Evolutionary conservation across 2,113 vertebrate genomes (phyloP).

Genomic region (Perccottus glenii): DNA sequence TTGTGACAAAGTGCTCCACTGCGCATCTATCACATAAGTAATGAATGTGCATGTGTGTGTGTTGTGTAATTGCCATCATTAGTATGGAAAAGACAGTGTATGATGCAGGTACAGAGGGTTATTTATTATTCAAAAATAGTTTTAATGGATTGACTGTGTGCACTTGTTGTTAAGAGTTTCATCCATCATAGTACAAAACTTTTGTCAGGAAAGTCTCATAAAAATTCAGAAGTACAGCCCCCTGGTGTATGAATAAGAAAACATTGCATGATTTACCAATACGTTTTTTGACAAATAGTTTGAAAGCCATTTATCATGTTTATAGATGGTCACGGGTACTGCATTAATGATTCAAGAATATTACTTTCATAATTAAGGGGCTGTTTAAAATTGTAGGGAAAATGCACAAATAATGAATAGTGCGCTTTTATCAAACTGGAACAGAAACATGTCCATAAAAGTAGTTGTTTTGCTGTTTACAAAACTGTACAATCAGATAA

Average conservation of each 20-base stretch:
- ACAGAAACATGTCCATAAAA: not conserved
- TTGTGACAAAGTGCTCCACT: conserved; percentile 12
- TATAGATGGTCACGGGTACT: not conserved
- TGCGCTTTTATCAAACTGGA: not conserved
- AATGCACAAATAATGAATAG: not conserved
- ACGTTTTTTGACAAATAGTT: not conserved
- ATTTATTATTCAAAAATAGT: conserved; percentile 38
- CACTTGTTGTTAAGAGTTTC: conserved; percentile 25
- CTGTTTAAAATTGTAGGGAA: not conserved
- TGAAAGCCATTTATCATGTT: conserved; percentile 5
- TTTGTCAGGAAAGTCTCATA: conserved; percentile 29
- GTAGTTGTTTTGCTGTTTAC: not conserved
- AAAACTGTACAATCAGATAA: too few species aligned
- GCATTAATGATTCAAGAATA: conserved; percentile 9
- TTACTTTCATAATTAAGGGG: not conserved
- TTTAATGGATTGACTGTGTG: conserved; percentile 7
- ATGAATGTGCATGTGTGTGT: not conserved
- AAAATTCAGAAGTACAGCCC: not conserved
- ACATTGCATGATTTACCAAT: not conserved
- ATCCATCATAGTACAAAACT: conserved; percentile 33
- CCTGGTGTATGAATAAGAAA: not conserved
- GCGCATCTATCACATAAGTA: conserved; percentile 4
- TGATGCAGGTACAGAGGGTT: not conserved
- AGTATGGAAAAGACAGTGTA: conserved; percentile 22
- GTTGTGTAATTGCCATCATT: conserved; percentile 40